A percentile compares a stretch with the other conserved stretches of the same genome.
phyloP scores from a whole-genome alignment of 2,113 vertebrate genomes.

The Bothrops jararaca region DNA sequence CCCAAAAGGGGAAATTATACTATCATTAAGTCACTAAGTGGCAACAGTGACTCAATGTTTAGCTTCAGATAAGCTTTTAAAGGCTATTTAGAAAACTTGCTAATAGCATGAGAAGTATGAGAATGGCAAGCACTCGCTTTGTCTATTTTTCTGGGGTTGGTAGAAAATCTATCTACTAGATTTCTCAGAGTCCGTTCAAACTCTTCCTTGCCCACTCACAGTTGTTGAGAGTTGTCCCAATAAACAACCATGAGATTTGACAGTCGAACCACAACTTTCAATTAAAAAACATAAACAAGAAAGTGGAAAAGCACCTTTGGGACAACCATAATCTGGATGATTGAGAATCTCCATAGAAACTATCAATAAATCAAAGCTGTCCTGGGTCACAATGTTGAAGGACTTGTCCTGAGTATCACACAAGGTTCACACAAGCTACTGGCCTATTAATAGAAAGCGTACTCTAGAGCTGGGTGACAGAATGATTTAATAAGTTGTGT shows the following conservation, averaged over 20 bases:
- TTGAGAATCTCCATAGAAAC: neutral
- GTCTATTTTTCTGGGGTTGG: neutral
- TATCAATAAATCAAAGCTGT: neutral
- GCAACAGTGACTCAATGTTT: conserved; percentile 57
- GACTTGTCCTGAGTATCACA: neutral
- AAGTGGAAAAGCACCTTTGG: neutral
- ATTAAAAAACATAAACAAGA: neutral
- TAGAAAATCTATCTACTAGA: neutral
- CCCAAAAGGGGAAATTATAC: conserved; percentile 46
- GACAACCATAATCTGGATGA: neutral
- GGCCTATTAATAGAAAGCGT: neutral
- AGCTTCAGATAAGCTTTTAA: conserved; percentile 31
- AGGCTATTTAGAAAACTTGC: conserved; percentile 53
- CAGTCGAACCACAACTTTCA: neutral
- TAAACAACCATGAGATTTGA: neutral
- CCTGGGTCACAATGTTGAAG: too few species aligned
- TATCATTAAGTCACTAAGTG: conserved; percentile 50
- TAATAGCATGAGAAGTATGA: conserved; percentile 52
- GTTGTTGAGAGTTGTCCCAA: too few species aligned
- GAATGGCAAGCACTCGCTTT: conserved; percentile 16
- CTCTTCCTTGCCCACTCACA: too few species aligned
- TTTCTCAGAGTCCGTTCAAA: neutral
- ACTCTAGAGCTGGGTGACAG: neutral
- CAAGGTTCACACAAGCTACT: neutral
- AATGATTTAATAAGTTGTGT: neutral